Evolutionary conservation across 2,888 invertebrate genomes (phyloP), one percentile per base, ranked within the genome.

Genomic region (Coenonympha arcania): DNA sequence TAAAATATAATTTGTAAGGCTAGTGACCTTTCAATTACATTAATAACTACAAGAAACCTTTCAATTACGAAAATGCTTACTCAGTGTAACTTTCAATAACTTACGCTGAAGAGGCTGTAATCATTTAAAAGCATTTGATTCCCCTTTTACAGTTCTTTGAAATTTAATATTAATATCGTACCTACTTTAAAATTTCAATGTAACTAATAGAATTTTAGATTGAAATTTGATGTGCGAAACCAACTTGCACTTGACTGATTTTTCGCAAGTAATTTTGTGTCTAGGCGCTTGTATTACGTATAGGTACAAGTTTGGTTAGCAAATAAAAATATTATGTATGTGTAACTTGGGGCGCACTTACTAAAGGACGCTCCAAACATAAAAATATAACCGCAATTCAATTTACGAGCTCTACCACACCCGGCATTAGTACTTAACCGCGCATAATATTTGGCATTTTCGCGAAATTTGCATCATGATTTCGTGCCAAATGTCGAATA

Each of bases 401-500:
- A 48, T 44, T 44, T 44, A 42, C 45, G 54, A 47, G 48, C 48
- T 51, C 50, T 26, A 51, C 64, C 57, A 55, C 57, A 55, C 60
- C 58, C 55, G 55, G 64, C 68, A 71, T 73, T 72, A 73, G 69
- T 74, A 74, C 68, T 69, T 73, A 72, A 73, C 69, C 68, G 70
- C 68, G 73, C 66, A 68, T 68, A 68, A 67, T 66, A 65, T 69
- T 69, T 67, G 67, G 63, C 67, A 67, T 76, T 75, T 74, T 72
- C 71, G 62, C 59, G 57, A 69, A 75, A 76, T 78, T 77, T 73
- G 71, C 74, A 74, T 73, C 70, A 73, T 72, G 72, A 73, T 76
- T 79, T 71, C 61, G 66, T 71, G 72, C 77, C 73, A 78, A 78
- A 79, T 77, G 72, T 77, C 72, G 75, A 73, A 76, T 74, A 75